These are phyloP conservation scores for Pantala flavescens DNA, from an alignment of 1,140 invertebrate genomes.

Conservation along the genomic window DNA sequence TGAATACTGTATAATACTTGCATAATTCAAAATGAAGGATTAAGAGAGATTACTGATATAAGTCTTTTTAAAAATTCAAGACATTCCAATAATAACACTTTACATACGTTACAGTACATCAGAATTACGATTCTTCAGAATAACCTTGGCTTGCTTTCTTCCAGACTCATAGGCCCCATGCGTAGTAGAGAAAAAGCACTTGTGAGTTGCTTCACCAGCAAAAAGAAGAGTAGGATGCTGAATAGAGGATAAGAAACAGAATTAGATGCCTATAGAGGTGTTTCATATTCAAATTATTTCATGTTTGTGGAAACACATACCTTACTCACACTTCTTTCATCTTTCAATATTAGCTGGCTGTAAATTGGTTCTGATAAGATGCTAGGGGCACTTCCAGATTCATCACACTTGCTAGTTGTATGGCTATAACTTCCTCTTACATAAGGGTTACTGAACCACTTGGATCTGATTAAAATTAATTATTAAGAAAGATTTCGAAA, in stretches of 20 bases:
- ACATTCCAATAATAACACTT: too few relatives aligned
- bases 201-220: conserved; percentile 62
- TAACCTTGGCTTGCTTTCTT: conserved; percentile 36
- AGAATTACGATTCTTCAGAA: conserved; percentile 25
- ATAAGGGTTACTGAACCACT: conserved; percentile 51
- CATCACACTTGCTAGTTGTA: conserved; percentile 42
- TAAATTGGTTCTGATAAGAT: conserved; percentile 13
- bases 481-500: conserved; percentile 14
- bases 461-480: conserved; percentile 44
- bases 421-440: conserved; percentile 55
- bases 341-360: not conserved
- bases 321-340: conserved; percentile 11
- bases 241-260: conserved; percentile 19
- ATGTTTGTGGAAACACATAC: conserved; percentile 18
- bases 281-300: too few relatives aligned
- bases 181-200: conserved; percentile 57
- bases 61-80: too few relatives aligned
- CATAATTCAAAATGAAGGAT: too few relatives aligned
- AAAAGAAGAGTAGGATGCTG: conserved; percentile 48
- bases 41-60: too few relatives aligned
- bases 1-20: too few relatives aligned
- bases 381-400: conserved; percentile 27
- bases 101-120: too few relatives aligned
- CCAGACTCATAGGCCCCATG: conserved; percentile 56
- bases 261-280: too few relatives aligned